Conservation (phyloP, 2,797 vertebrate genomes). For the Acrossocheilus fasciatus region DNA sequence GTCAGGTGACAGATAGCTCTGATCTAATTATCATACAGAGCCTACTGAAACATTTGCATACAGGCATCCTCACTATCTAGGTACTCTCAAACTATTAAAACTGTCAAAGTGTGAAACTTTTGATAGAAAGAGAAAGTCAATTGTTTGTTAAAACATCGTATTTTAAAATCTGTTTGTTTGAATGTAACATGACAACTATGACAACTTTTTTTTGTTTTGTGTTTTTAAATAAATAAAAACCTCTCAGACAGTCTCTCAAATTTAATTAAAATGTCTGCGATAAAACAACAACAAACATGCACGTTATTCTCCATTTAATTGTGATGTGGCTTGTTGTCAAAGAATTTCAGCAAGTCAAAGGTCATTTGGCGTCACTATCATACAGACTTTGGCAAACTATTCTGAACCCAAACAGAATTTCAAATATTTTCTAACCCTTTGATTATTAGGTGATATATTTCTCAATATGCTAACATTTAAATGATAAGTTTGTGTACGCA, state of each 20-base stretch:
- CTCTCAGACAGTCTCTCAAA: background rate
- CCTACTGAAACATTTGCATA: conserved; percentile 67
- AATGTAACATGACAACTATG: background rate
- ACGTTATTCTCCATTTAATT: conserved; percentile 12
- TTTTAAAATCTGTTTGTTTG: conserved; percentile 20
- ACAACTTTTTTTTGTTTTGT: conserved; percentile 8
- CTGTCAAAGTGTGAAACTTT: conserved; percentile 29
- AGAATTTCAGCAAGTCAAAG: conserved; percentile 21
- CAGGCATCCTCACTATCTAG: conserved; percentile 49
- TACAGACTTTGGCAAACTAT: conserved; percentile 8
- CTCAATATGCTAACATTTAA: background rate
- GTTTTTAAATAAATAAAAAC: background rate
- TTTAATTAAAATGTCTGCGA: conserved; percentile 13
- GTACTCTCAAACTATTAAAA: conserved; percentile 44
- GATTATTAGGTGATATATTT: background rate
- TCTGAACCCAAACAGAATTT: background rate
- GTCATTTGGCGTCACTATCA: conserved; percentile 1
- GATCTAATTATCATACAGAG: conserved; percentile 71
- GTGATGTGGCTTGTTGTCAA: conserved; percentile 2
- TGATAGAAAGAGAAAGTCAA: conserved; percentile 29
- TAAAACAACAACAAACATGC: background rate
- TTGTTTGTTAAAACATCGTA: background rate
- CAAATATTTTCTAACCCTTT: background rate
- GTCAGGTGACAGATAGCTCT: conserved; percentile 63
- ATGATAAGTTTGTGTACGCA: background rate